Evolutionary conservation across 2,888 invertebrate species (phyloP).

Genomic region (Microplitis manilae): DNA sequence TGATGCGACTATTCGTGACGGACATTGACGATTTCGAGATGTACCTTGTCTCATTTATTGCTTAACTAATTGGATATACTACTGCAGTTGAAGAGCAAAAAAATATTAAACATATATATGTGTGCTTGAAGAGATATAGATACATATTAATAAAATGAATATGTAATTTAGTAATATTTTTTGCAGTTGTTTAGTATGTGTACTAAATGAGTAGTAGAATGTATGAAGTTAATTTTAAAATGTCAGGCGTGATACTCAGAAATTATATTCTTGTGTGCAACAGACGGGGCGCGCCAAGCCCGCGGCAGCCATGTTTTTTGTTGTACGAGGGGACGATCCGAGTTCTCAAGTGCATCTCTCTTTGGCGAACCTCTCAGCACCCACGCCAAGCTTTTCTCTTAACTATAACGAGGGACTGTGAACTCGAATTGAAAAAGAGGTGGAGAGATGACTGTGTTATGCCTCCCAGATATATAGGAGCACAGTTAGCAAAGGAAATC

Average conservation of each 20-base stretch:
- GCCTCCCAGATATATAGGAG: conserved; percentile 27
- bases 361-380: conserved; percentile 67
- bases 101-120: neutral
- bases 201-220: neutral
- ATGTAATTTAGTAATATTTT: neutral
- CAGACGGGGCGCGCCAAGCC: conserved; percentile 46
- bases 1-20: conserved; percentile 53
- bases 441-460: conserved; percentile 29
- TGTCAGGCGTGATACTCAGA: conserved; percentile 23
- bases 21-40: conserved; percentile 41
- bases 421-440: conserved; percentile 29
- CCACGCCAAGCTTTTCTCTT: conserved; percentile 58
- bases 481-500: conserved; percentile 6
- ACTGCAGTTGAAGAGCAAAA: neutral
- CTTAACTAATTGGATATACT: conserved; percentile 34
- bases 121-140: neutral
- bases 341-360: conserved; percentile 66
- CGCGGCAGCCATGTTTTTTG: conserved; percentile 65
- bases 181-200: neutral
- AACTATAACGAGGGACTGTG: conserved; percentile 56
- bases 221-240: conserved; percentile 27
- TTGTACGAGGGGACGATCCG: conserved; percentile 56
- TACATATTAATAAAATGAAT: neutral
- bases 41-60: conserved; percentile 22
- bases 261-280: conserved; percentile 23